Conservation (phyloP, 1,140 invertebrate genomes). For the Neocloeon triangulifer region DNA sequence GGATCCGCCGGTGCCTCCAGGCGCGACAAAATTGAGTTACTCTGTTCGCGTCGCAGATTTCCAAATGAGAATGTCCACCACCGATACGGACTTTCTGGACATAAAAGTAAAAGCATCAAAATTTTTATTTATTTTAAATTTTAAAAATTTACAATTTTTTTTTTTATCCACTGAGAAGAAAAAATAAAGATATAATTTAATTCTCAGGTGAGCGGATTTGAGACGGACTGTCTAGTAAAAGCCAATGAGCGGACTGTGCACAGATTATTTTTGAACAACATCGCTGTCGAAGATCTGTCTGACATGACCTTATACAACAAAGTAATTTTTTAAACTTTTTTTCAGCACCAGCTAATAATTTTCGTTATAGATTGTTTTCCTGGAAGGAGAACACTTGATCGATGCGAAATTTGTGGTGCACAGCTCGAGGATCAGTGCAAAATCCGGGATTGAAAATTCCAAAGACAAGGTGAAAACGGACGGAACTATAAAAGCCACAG, state of each 20-base stretch:
- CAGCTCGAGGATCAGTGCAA: conserved; percentile 27
- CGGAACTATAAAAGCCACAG: conserved; percentile 39
- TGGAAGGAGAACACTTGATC: conserved; percentile 53
- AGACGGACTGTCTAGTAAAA: conserved; percentile 51
- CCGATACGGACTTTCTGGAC: conserved; percentile 43
- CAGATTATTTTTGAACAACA: conserved; percentile 34
- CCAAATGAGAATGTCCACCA: conserved; percentile 35
- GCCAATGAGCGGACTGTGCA: conserved; percentile 59
- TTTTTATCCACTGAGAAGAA: too few relatives aligned
- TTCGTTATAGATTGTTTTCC: conserved; percentile 29
- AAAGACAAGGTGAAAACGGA: conserved; percentile 32
- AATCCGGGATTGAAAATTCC: conserved; percentile 9
- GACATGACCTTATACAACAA: conserved; percentile 55
- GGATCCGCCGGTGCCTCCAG: conserved; percentile 45
- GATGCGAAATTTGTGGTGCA: conserved; percentile 53
- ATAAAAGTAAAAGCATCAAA: too few relatives aligned
- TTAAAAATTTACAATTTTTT: too few relatives aligned
- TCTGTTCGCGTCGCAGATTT: conserved; percentile 39
- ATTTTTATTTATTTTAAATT: too few relatives aligned
- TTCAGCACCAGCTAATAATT: neutral
- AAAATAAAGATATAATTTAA: conserved; percentile 2
- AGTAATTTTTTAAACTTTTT: conserved; percentile 19
- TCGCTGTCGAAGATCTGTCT: conserved; percentile 46
- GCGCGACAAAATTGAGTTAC: conserved; percentile 54
- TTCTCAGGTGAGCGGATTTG: conserved; percentile 27